phyloP scores from a whole-genome alignment of 2,113 vertebrate genomes.

The Eolophus roseicapilla region DNA sequence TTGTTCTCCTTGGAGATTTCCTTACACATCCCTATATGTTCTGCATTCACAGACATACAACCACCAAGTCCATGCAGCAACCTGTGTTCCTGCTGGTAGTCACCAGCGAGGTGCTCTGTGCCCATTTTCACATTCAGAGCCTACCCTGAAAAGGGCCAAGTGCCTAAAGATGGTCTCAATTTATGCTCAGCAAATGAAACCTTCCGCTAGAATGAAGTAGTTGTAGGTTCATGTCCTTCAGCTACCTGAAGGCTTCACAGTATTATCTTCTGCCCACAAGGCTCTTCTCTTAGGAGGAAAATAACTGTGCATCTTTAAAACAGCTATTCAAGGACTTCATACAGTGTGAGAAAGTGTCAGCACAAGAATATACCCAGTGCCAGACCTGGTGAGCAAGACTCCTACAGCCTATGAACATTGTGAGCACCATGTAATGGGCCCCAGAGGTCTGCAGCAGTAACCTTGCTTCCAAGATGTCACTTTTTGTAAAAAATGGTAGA shows the following conservation, averaged over 20 bases:
- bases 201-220: neutral
- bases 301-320: neutral
- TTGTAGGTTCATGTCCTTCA: neutral
- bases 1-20: neutral
- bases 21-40: neutral
- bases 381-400: neutral
- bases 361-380: neutral
- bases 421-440: neutral
- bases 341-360: neutral
- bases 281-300: neutral
- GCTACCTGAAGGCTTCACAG: neutral
- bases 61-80: neutral
- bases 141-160: fast-evolving
- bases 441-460: neutral
- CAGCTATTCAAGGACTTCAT: neutral
- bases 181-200: neutral
- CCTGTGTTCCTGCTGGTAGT: neutral
- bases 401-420: neutral
- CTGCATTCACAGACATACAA: neutral
- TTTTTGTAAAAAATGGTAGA: neutral
- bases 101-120: neutral
- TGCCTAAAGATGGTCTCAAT: neutral
- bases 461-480: neutral
- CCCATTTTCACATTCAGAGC: neutral
- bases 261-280: neutral